Percentiles rank a stretch among this genome's conserved stretches.
Conservation (phyloP, 2,888 invertebrate species). For the Drosophila falleni region DNA sequence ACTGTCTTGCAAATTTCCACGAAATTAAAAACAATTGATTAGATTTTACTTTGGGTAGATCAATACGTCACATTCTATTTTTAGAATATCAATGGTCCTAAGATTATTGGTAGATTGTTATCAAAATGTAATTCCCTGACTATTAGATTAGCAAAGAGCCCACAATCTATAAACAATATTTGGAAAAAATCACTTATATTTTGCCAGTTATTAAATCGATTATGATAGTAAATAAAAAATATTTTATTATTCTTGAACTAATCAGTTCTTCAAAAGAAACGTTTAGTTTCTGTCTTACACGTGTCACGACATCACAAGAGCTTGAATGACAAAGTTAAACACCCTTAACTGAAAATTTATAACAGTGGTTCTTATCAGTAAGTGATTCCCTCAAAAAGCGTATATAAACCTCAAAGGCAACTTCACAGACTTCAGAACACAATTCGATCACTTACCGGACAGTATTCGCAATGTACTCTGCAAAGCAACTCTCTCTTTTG, state of each 20-base stretch:
- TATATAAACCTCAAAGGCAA: slow-evolving; percentile 14
- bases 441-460: neutral
- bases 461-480: slow-evolving; percentile 40
- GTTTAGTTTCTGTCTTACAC: neutral
- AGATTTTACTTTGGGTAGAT: neutral
- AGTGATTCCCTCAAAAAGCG: slow-evolving; percentile 6
- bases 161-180: neutral
- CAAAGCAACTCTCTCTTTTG: slow-evolving; percentile 21
- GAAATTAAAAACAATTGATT: slow-evolving; percentile 6
- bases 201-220: neutral
- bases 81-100: neutral
- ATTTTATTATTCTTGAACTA: neutral
- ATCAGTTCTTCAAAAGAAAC: neutral
- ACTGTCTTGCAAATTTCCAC: neutral
- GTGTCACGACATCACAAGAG: slow-evolving; percentile 2
- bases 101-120: neutral
- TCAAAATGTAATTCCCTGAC: neutral
- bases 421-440: neutral
- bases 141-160: neutral
- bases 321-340: neutral
- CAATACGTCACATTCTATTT: slow-evolving; percentile 4
- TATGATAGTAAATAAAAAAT: neutral
- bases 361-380: slow-evolving; percentile 13
- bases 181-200: neutral
- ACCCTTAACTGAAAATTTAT: neutral